Percentiles rank a stretch among this genome's conserved stretches.
phyloP scores from a whole-genome alignment of 2,113 vertebrate genomes.

The Orycteropus afer region DNA sequence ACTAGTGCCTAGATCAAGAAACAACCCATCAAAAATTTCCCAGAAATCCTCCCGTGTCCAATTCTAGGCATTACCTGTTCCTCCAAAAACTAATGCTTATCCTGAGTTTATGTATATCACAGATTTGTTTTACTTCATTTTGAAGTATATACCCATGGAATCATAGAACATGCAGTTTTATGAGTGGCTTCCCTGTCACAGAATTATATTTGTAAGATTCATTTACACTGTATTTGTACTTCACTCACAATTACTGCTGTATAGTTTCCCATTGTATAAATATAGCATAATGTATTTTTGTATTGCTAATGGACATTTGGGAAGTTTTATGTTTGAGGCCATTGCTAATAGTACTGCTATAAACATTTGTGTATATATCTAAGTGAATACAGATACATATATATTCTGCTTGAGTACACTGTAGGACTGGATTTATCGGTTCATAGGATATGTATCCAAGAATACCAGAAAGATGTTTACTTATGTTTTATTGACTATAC shows the following conservation, averaged over 20 bases:
- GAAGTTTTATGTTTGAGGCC: background rate
- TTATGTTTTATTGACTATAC: too few species aligned
- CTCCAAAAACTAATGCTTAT: background rate
- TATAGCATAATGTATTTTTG: background rate
- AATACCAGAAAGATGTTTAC: too few species aligned
- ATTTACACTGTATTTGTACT: background rate
- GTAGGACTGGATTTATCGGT: background rate
- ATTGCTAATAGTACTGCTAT: background rate
- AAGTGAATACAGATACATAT: background rate
- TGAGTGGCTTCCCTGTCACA: background rate
- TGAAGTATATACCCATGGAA: background rate
- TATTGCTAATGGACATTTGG: background rate
- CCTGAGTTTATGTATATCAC: background rate
- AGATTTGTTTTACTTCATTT: background rate
- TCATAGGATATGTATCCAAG: background rate
- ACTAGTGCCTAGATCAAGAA: background rate
- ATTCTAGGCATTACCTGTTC: background rate
- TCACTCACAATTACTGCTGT: background rate
- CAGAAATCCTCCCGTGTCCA: background rate
- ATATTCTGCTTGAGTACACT: background rate
- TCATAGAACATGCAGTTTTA: background rate
- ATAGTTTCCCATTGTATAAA: background rate
- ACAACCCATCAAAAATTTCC: background rate
- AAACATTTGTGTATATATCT: background rate
- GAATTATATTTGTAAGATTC: background rate